Conservation (phyloP, 2,888 invertebrate genomes). For the Scaptomyza polygonia region DNA sequence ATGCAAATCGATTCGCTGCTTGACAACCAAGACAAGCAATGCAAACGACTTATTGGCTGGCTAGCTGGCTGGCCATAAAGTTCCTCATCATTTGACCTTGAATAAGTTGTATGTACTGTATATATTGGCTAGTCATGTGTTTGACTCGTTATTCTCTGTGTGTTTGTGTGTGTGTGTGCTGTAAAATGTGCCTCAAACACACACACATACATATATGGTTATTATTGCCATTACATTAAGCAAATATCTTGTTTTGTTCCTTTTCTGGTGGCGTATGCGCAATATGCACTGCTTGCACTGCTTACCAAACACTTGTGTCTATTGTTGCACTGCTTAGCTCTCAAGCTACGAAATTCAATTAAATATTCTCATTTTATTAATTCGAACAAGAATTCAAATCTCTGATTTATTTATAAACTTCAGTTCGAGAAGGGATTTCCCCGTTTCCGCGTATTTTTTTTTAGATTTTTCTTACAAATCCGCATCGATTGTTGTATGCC, state of each 20-base stretch:
- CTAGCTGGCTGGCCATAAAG: conserved; percentile 55
- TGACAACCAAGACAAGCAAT: conserved; percentile 49
- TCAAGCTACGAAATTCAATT: too few species aligned
- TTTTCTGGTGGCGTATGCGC: conserved; percentile 48
- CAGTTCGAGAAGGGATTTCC: background rate
- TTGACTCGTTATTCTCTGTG: too few species aligned
- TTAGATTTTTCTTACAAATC: background rate
- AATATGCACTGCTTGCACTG: conserved; percentile 40
- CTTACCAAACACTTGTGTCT: conserved; percentile 15
- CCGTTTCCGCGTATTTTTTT: background rate
- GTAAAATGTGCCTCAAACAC: background rate
- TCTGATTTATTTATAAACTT: background rate
- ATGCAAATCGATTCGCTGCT: conserved; percentile 54
- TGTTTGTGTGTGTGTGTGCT: background rate
- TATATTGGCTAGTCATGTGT: conserved; percentile 7
- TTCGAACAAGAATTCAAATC: too few species aligned
- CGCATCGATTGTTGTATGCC: background rate
- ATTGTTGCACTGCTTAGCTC: background rate
- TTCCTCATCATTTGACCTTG: conserved; percentile 82
- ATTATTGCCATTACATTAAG: conserved; percentile 10
- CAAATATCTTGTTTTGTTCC: background rate
- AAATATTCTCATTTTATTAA: too few species aligned
- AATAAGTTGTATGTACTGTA: conserved; percentile 44
- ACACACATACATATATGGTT: conserved; percentile 15
- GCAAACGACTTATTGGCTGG: conserved; percentile 37